These are phyloP conservation scores for Phrynosoma blainvillii DNA, from an alignment of 2,113 vertebrate genomes.

Conservation along the genomic window DNA sequence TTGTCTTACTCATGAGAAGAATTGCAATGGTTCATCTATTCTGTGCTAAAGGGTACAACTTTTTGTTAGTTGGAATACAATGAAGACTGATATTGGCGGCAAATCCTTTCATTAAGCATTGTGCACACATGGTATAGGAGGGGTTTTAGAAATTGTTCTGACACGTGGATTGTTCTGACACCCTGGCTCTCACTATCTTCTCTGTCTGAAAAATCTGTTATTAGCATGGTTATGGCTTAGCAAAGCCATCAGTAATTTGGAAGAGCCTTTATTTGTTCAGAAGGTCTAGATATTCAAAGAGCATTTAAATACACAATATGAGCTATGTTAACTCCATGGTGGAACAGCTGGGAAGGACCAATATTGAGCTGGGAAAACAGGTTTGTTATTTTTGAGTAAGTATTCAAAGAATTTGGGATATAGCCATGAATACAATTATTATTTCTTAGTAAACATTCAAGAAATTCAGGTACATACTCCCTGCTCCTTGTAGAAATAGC, in stretches of 20 bases:
- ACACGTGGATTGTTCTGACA: not conserved
- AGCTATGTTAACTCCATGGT: not conserved
- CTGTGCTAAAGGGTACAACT: not conserved
- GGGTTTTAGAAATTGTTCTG: not conserved
- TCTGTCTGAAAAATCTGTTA: not conserved
- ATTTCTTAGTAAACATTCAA: not conserved
- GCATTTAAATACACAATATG: not conserved
- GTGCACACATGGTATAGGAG: not conserved
- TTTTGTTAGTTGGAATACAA: not conserved
- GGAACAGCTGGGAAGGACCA: not conserved
- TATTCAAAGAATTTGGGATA: not conserved
- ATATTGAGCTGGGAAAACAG: not conserved
- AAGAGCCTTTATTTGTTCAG: not conserved
- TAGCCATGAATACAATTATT: not conserved
- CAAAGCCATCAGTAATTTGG: not conserved
- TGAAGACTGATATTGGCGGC: not conserved
- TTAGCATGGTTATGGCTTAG: not conserved
- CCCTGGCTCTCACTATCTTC: not conserved
- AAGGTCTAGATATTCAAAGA: not conserved
- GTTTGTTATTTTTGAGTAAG: too few species aligned
- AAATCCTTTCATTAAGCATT: not conserved
- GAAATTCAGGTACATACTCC: not conserved
- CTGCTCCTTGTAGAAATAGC: not conserved
- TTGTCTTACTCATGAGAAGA: slow-evolving; percentile 24
- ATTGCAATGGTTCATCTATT: not conserved